Evolutionary conservation across 2,797 vertebrate species (phyloP).

Genomic region (Chaenodraco wilsoni): DNA sequence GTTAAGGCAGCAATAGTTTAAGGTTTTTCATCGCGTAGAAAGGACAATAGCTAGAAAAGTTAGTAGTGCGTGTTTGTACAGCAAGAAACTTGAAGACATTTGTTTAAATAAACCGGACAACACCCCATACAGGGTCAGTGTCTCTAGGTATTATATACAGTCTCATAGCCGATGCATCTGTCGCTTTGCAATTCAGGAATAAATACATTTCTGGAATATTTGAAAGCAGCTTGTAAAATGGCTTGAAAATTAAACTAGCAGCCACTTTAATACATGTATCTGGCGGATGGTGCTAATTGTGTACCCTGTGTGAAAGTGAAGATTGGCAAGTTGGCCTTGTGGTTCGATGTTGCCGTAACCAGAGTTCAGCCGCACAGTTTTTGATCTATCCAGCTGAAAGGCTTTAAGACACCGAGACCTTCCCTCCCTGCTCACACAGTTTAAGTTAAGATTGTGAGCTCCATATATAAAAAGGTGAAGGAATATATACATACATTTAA

Average conservation of each 20-base stretch:
- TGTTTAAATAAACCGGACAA: slow-evolving; percentile 25
- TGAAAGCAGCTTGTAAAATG: not conserved
- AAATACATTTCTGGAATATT: slow-evolving; percentile 19
- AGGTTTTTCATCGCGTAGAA: slow-evolving; percentile 3
- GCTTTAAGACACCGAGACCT: slow-evolving; percentile 15
- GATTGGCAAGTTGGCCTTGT: slow-evolving; percentile 3
- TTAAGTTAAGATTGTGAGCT: not conserved
- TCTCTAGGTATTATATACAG: slow-evolving; percentile 5
- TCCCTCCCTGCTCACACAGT: not conserved
- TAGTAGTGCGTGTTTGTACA: slow-evolving; percentile 4
- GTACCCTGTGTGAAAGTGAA: not conserved
- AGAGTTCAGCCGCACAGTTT: slow-evolving; percentile 17
- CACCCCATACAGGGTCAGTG: slow-evolving; percentile 7
- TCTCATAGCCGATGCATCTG: not conserved
- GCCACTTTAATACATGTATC: no score
- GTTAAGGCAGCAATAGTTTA: slow-evolving; percentile 36
- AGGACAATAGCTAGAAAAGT: slow-evolving; percentile 6
- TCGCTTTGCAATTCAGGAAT: slow-evolving; percentile 31
- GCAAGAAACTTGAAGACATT: slow-evolving; percentile 17
- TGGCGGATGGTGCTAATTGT: no score
- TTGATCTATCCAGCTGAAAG: not conserved
- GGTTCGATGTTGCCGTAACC: not conserved
- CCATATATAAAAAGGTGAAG: slow-evolving; percentile 37
- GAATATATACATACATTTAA: not conserved
- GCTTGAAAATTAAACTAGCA: no score